Percentiles rank a stretch among this genome's conserved stretches.
Evolutionary conservation across 2,888 invertebrate species (phyloP).

Genomic region (Tenthredo scrophulariae): DNA sequence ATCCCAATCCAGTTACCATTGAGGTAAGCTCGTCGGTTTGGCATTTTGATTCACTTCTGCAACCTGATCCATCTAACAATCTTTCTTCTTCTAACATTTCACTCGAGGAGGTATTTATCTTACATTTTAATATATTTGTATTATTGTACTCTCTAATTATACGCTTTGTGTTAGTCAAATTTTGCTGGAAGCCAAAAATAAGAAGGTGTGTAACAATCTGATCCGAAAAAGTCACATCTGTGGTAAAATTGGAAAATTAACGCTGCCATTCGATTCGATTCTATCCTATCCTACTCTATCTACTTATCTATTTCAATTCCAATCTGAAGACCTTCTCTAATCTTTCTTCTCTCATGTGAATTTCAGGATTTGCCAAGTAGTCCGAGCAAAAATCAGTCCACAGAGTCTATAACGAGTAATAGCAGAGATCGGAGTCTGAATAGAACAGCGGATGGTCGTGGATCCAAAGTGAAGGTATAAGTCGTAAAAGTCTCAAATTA

Average conservation of each 20-base stretch:
- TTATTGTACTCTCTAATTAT: background rate
- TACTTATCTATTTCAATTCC: background rate
- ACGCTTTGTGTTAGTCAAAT: background rate
- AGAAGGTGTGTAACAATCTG: background rate
- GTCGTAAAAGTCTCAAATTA: background rate
- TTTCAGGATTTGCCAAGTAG: conserved; percentile 72
- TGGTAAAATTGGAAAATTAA: background rate
- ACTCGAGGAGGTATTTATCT: conserved; percentile 78
- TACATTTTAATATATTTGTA: conserved; percentile 62
- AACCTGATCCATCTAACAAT: conserved; percentile 27
- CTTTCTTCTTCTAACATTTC: conserved; percentile 76
- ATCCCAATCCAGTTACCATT: conserved; percentile 65
- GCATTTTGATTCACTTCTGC: conserved; percentile 63
- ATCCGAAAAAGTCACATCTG: background rate
- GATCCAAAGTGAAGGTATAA: conserved; percentile 73
- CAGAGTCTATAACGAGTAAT: conserved; percentile 64
- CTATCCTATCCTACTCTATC: background rate
- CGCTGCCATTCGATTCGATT: background rate
- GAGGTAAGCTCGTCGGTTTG: conserved; percentile 72
- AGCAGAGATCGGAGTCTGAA: conserved; percentile 71
- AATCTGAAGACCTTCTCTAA: background rate
- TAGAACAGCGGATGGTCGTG: conserved; percentile 70
- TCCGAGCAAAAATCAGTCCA: conserved; percentile 68
- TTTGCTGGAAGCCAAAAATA: background rate
- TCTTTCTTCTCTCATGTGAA: background rate